Base-by-base conservation (phyloP, 1,140 invertebrate genomes). In the Drosophila elegans region DNA sequence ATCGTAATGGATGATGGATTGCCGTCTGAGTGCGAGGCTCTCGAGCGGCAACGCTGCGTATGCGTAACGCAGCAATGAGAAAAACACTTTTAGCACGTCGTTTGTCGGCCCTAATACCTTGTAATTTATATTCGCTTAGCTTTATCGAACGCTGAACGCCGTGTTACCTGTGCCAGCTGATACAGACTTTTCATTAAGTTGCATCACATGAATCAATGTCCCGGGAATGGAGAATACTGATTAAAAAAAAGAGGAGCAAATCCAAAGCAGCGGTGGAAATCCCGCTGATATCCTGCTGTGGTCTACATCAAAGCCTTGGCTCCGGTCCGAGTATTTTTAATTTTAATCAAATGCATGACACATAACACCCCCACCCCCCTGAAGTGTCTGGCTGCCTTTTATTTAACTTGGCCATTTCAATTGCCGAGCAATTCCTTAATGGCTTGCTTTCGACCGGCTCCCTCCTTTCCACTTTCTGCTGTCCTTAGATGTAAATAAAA, bases 1-100 rank as follows among this genome's bases (percentile, higher is more conserved):
- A 91, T 73, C 80, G 83, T 91, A 91, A 91, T 91, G 90, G 86
- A 89, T 91, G 90, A 91, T 91, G 91, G 90, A 91, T 91, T 89
- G 83, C 77, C 62, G 56, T 62, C 63, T 62, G 63, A 38, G 25
- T 54, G 25, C 4, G 41, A 52, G 76, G 48, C 54, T 57, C 74
- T 57, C 11, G 11, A 52, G 62, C 6, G 48, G 13, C 56, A 45
- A 74, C 54, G 48, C 9, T 16, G 71, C 55, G 48, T 74, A 72
- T 61, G 66, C 64, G 55, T 62, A 63, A 59, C 57, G 51, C 46
- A 49, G 45, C 29, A 57, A 45, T 9, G 34, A 42, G 39, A 54
- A 54, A 39, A 61, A 67, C 74, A 78, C 61, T 76, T 78, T 85
- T 77, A 60, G 78, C 45, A 21, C 46, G 60, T 52, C 80, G 63